These are phyloP conservation scores for Lucinisca nassula DNA, from an alignment of 2,888 invertebrate genomes.

Conservation along the genomic window DNA sequence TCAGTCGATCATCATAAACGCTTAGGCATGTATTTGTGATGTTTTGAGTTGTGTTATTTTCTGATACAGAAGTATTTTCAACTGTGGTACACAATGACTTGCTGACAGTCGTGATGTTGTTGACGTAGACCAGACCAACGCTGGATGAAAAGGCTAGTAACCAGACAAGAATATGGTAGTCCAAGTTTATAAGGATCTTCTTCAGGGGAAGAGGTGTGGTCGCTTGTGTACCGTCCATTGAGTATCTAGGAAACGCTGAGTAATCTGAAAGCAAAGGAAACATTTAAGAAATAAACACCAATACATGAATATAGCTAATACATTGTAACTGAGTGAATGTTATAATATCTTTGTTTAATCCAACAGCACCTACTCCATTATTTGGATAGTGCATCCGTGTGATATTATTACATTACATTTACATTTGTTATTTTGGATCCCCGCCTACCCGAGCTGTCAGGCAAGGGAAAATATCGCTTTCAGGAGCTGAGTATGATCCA, in stretches of 20 bases:
- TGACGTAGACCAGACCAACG: conserved; percentile 69
- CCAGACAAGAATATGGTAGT: conserved; percentile 68
- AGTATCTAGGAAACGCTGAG: neutral
- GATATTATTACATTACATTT: too few relatives aligned
- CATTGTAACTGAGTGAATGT: too few relatives aligned
- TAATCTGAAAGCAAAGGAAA: neutral
- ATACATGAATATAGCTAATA: too few relatives aligned
- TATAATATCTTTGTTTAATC: too few relatives aligned
- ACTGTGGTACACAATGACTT: conserved; percentile 35
- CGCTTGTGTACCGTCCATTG: neutral
- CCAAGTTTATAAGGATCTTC: conserved; percentile 55
- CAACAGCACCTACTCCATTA: too few relatives aligned
- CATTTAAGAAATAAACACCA: too few relatives aligned
- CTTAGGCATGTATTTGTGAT: conserved; percentile 15
- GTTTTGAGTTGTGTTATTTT: neutral
- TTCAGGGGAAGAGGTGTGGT: conserved; percentile 31
- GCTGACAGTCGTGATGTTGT: conserved; percentile 69
- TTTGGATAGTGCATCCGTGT: too few relatives aligned
- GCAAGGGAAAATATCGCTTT: too few relatives aligned
- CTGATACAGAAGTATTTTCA: neutral
- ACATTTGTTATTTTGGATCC: too few relatives aligned
- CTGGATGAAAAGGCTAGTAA: conserved; percentile 69
- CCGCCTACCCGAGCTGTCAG: too few relatives aligned
- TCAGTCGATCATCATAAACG: conserved; percentile 53
- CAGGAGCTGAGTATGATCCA: too few relatives aligned